Evolutionary conservation across 2,888 invertebrate genomes (phyloP), one percentile per base, ranked within the genome.

Genomic region (Pachycephus smyrnensis): DNA sequence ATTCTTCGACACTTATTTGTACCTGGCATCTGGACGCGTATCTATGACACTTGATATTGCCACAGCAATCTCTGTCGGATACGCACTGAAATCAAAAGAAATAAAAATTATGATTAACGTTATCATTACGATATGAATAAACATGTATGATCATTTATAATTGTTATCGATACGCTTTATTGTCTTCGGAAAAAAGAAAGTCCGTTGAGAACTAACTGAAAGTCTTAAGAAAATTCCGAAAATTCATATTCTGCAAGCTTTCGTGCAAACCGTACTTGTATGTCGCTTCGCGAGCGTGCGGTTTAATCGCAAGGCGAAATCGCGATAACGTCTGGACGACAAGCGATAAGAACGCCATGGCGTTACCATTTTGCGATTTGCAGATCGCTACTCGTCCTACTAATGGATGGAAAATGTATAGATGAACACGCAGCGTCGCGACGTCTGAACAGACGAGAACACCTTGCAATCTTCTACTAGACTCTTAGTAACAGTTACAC

Each of bases 11-110:
- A 0, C 90, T 90, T 69, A 91, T 91, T 76, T 80, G 77, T n/a
- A 90, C 89, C 84, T 91, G 90, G 82, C 91, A 91, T 79, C 87
- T 88, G 4, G 83, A 75, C 3, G 90, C 90, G 68, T 80, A 89
- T 31, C 35, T 40, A 77, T 91, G 83, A 79, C 91, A 91, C 69
- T 40, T 83, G 9, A 82, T 78, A 12, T 35, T 75, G 0, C 3
- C 1, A 40, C 89, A 89, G 75, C 90, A 90, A 0, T 88, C 11
- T 12, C 76, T 40, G 35, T 33, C 76, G 15, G 79, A 32, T 11
- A 79, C 35, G 68, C 90, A 90, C 90, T 90, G 79, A 74, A 86
- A 86, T 69, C 11, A 78, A 12, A 75, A 35, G 74, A 1, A 68
- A 35, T 31, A 55, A 55, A 55, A 23, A 55, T 3, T 4, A 9